A percentile compares a stretch with the other conserved stretches of the same genome.
These are phyloP conservation scores for Trachymyrmex septentrionalis DNA, from an alignment of 1,140 invertebrate species.

Conservation along the genomic window DNA sequence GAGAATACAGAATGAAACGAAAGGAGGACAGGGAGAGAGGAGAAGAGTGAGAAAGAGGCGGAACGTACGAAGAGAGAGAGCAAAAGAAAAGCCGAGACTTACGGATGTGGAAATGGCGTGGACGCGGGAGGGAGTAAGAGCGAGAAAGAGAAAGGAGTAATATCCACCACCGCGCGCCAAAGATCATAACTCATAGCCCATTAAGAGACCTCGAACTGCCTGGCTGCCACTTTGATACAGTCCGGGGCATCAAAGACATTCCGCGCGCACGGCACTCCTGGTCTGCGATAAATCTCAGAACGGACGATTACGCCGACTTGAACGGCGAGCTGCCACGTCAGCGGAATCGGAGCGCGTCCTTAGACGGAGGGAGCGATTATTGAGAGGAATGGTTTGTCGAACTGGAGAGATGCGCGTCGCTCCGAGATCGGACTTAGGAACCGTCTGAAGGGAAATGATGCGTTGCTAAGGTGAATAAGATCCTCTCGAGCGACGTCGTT, in stretches of 20 bases:
- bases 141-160: constrained; percentile 66
- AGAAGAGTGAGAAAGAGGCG: constrained; percentile 29
- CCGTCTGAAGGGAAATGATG: constrained; percentile 56
- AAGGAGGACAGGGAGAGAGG: constrained; percentile 2
- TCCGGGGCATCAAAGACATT: constrained; percentile 84
- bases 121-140: constrained; percentile 5
- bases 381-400: constrained; percentile 72
- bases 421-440: constrained; percentile 4
- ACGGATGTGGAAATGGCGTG: constrained; percentile 20
- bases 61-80: neutral
- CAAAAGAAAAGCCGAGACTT: constrained; percentile 30
- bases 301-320: constrained; percentile 71
- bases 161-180: constrained; percentile 58
- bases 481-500: neutral
- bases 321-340: constrained; percentile 67
- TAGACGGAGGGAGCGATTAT: constrained; percentile 69
- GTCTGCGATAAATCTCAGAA: constrained; percentile 78
- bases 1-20: constrained; percentile 19
- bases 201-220: constrained; percentile 82
- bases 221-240: constrained; percentile 83
- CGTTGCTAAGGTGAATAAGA: constrained; percentile 47
- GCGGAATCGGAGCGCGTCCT: constrained; percentile 67
- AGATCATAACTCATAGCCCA: constrained; percentile 84
- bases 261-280: constrained; percentile 70
- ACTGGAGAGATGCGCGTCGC: constrained; percentile 45